Evolutionary conservation across 37 sponge, comb jelly and placozoan species (phyloP).

Genomic region (Crambe crambe): DNA sequence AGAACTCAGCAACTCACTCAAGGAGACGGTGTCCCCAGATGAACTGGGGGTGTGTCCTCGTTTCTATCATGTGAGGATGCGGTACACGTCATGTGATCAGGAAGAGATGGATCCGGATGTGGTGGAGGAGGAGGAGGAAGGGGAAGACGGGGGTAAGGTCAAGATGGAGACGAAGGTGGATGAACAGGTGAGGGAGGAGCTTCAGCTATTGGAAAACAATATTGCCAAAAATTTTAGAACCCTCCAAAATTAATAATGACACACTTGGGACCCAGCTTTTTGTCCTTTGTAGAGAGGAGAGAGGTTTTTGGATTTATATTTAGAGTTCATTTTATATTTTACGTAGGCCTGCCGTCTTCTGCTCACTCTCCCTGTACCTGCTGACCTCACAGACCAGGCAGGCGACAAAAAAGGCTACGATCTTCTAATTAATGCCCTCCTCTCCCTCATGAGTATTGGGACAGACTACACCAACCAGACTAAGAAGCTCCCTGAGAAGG

Average conservation of each 20-base stretch:
- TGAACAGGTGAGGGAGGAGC: slow-evolving; percentile 32
- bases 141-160: slow-evolving; percentile 10
- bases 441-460: slow-evolving; percentile 40
- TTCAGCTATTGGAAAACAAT: not conserved
- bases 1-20: not conserved
- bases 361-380: not conserved
- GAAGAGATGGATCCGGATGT: slow-evolving; percentile 14
- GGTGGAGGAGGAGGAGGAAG: slow-evolving; percentile 4
- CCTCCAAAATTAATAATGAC: not conserved
- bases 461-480: slow-evolving; percentile 13
- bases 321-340: not conserved
- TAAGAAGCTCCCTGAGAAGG: slow-evolving; percentile 10
- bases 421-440: slow-evolving; percentile 18
- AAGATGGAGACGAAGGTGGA: slow-evolving; percentile 2
- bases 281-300: not conserved
- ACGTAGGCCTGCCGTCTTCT: slow-evolving; percentile 2
- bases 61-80: slow-evolving; percentile 67
- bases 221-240: too few relatives aligned
- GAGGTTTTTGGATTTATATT: too few relatives aligned
- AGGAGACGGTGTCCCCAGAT: not conserved
- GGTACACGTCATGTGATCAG: not conserved
- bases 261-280: not conserved
- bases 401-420: slow-evolving; percentile 18
- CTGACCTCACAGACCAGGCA: not conserved
- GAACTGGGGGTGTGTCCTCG: slow-evolving; percentile 14